Conservation (phyloP, 1,140 invertebrate genomes). For the Dysdera silvatica region DNA sequence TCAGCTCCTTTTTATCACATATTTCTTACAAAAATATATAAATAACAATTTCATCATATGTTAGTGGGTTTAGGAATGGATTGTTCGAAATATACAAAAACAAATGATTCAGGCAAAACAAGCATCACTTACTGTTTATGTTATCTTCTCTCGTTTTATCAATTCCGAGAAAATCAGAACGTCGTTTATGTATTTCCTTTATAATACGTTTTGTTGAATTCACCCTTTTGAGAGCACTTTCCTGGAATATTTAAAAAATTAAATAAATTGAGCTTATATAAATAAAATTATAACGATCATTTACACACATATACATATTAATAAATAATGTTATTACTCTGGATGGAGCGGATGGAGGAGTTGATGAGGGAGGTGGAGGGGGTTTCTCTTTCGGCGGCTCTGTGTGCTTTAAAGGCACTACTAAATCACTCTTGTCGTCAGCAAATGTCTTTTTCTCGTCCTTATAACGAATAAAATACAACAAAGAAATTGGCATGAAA, state of each 20-base stretch:
- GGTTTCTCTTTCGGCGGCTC: conserved; percentile 36
- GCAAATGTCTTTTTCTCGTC: no score
- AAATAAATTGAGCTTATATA: neutral
- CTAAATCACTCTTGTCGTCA: neutral
- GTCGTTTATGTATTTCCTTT: conserved; percentile 70
- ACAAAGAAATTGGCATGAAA: no score
- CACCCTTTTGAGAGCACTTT: conserved; percentile 38
- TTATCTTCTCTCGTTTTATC: conserved; percentile 51
- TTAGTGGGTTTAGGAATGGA: no score
- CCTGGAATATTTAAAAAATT: conserved; percentile 23
- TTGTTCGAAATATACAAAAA: no score
- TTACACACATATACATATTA: conserved; percentile 20
- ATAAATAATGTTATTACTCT: no score
- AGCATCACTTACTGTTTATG: conserved; percentile 11
- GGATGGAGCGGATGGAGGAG: no score
- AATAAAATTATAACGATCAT: no score
- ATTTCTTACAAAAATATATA: no score
- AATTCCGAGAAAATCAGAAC: conserved; percentile 76
- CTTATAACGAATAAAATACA: no score
- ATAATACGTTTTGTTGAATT: conserved; percentile 74
- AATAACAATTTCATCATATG: no score
- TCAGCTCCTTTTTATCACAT: no score
- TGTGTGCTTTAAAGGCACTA: neutral
- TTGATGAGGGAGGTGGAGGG: conserved; percentile 28
- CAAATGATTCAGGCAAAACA: no score